Base-by-base conservation (phyloP, 2,888 invertebrate genomes). In the Cheilosia urbana region DNA sequence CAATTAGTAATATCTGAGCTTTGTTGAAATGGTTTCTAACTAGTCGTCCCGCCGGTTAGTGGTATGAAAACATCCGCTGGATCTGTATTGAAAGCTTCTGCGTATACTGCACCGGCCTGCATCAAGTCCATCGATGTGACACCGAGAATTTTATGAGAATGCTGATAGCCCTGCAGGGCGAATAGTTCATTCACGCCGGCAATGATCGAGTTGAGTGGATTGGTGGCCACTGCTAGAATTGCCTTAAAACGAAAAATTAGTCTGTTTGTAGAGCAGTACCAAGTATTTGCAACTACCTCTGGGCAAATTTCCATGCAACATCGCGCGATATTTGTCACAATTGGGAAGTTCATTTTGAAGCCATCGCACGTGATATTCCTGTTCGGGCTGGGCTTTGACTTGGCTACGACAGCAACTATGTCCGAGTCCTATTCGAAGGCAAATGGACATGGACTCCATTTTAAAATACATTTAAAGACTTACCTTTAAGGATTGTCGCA, bases 261-360 rank as follows among this genome's bases (percentile, higher is more conserved):
- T 7, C 13, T 11, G 5, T 9, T n/a, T n/a, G n/a, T n/a, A 11
- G 17, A 13, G 1, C 2, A 17, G 13, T 27, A 6, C 9, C 13
- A n/a, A 13, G 9, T 21, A 5, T 51, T 15, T 24, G 21, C 2
- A 5, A 47, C n/a, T 69, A 87, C 87, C 49, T 87, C 79, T n/a
- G 88, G 88, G 49, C 88, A 87, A 11, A 87, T 66, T 82, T 88
- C 87, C 76, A 87, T 87, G 34, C 87, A 88, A 69, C 84, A 78
- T 51, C 82, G 77, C 9, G 87, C 83, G 21, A 88, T 87, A 30
- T 78, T 84, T 2, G 83, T 63, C n/a, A 87, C 88, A 49, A 79
- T 65, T 42, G 84, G 87, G 49, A 87, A 87, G 55, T 87, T 88
- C 11, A 62, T 15, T 58, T 87, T 81, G 37, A 87, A 87, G 4